Conservation (phyloP, 2,888 invertebrate species). For the Pardosa pseudoannulata region DNA sequence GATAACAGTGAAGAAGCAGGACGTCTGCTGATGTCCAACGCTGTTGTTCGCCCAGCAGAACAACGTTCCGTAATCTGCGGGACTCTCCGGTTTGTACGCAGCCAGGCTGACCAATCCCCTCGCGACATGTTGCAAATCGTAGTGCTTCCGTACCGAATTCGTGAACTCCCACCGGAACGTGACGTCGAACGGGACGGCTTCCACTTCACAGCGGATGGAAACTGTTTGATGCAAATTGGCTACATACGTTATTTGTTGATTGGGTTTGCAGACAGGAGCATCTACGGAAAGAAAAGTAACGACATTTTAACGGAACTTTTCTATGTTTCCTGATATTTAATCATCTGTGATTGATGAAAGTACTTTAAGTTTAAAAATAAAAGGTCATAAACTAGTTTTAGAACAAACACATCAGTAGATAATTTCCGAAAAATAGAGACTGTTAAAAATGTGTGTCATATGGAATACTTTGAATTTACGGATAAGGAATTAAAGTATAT, state of each 20-base stretch:
- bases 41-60: slow-evolving; percentile 29
- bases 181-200: slow-evolving; percentile 20
- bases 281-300: not conserved
- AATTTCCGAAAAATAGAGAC: too few relatives aligned
- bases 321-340: too few relatives aligned
- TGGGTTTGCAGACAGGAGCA: slow-evolving; percentile 12
- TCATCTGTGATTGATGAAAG: too few relatives aligned
- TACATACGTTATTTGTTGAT: slow-evolving; percentile 18
- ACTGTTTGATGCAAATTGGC: slow-evolving; percentile 9
- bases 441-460: too few relatives aligned
- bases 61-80: slow-evolving; percentile 21
- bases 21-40: slow-evolving; percentile 14
- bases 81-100: not conserved
- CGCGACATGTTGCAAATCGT: not conserved
- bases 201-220: slow-evolving; percentile 27
- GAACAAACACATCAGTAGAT: too few relatives aligned
- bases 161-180: slow-evolving; percentile 22
- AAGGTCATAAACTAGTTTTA: too few relatives aligned
- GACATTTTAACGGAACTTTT: too few relatives aligned
- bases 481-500: too few relatives aligned
- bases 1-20: slow-evolving; percentile 33
- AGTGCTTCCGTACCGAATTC: slow-evolving; percentile 20
- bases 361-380: too few relatives aligned
- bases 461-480: too few relatives aligned
- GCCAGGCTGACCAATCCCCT: slow-evolving; percentile 15